Evolutionary conservation across 64 coral and sea anemone genomes (phyloP), one percentile per base, ranked within the genome.

Genomic region (Montipora capricornis): DNA sequence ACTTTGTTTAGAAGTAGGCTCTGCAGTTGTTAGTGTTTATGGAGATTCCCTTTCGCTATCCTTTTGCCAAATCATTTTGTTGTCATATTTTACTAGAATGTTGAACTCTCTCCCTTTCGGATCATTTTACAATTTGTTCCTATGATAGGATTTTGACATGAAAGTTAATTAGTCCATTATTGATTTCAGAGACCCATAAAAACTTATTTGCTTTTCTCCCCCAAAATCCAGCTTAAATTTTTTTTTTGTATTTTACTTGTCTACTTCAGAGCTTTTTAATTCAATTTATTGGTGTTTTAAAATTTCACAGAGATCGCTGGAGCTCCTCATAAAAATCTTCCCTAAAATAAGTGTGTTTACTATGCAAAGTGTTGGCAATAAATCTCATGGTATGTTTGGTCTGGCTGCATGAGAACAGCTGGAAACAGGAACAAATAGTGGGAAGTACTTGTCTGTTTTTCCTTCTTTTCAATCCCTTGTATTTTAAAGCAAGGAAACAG

Each of bases 1-100:
- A 86, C 13, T 86, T 86, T 71, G 82, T 86, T 86, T 86, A 71
- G 47, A 49, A 86, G 46, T 86, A 49, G 16, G 6, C 82, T 49
- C 66, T 4, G 47, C 7, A 49, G 64, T 68, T 50, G 66, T 86
- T 46, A 68, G 67, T 86, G 45, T 44, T 49, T 73, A 24, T 86
- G 82, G 67, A 86, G 44, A 70, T 73, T 66, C 68, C 5, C 37
- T 84, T 47, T 22, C 37, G 13, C 20, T 82, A 44, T 26, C 26
- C 53, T 62, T 57, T 57, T 29, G 29, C 9, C 19, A 44, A 13
- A 26, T 82, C 22, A 4, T 82, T 82, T 52, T 10, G 52, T 55
- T 44, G 3, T 29, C 13, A 19, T 62, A 16, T 55, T 52, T 80
- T 20, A 80, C 8, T 59, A 7, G 52, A 5, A 55, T 7, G 5